A percentile compares a stretch with the other conserved stretches of the same genome.
phyloP scores from a whole-genome alignment of 2,797 vertebrate species.

The Premnoplex brunnescens region DNA sequence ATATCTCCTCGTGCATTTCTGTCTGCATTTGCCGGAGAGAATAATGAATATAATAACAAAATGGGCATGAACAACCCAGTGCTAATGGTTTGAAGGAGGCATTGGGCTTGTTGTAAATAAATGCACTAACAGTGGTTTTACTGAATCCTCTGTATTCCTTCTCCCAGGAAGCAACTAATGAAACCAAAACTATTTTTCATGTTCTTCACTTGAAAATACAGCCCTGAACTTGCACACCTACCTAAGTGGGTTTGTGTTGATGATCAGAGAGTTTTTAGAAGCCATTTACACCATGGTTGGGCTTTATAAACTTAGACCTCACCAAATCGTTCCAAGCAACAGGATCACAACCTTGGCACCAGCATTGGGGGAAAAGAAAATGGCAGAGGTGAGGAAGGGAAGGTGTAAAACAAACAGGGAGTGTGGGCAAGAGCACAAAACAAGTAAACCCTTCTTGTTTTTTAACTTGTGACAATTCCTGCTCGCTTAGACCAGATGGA shows the following conservation, averaged over 20 bases:
- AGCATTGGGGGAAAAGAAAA: not conserved
- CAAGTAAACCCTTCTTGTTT: not conserved
- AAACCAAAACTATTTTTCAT: not conserved
- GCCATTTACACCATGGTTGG: fast-evolving
- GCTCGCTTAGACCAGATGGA: not conserved
- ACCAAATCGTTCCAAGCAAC: not conserved
- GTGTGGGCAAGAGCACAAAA: not conserved
- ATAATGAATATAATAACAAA: not conserved
- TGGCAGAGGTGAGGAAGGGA: not conserved
- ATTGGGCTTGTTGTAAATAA: not conserved
- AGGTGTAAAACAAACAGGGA: not conserved
- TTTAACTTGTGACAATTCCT: not conserved
- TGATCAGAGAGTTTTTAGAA: not conserved
- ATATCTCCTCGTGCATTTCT: not conserved
- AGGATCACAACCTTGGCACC: not conserved
- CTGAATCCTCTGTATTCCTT: not conserved
- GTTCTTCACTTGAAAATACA: not conserved
- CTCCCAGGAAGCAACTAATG: not conserved
- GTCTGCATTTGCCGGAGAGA: not conserved
- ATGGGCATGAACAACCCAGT: not conserved
- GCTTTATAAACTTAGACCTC: not conserved
- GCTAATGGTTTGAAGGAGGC: not conserved
- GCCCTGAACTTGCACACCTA: not conserved
- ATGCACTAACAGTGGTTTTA: not conserved
- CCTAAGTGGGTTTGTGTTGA: not conserved